These are phyloP conservation scores for Phalacrocorax pelagicus DNA, from an alignment of 2,113 vertebrate species.

Conservation along the genomic window DNA sequence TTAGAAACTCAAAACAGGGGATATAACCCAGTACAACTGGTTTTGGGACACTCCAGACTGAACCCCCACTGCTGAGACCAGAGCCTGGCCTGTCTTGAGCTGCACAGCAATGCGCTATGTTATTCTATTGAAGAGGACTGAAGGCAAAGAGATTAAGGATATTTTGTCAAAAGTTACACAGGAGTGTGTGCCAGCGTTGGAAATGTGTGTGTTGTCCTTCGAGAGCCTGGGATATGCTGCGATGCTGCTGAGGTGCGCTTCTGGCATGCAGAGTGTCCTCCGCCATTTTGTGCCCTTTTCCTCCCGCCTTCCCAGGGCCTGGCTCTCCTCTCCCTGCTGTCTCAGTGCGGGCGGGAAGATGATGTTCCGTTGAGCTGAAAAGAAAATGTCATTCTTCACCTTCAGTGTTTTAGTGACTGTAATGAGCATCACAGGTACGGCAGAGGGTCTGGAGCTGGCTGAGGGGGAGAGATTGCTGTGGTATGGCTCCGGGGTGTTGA, in stretches of 20 bases:
- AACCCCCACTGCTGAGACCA: neutral
- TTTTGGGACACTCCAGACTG: neutral
- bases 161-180: neutral
- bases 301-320: neutral
- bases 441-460: neutral
- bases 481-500: neutral
- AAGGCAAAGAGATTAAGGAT: neutral
- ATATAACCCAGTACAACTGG: neutral
- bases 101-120: accelerated
- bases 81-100: neutral
- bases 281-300: accelerated
- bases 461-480: neutral
- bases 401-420: neutral
- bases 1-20: neutral
- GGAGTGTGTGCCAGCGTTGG: neutral
- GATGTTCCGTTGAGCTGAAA: neutral
- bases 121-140: neutral
- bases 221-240: neutral
- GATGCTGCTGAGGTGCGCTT: accelerated
- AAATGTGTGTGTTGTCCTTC: neutral
- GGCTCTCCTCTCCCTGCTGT: neutral
- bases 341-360: neutral
- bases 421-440: neutral
- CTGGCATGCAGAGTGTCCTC: neutral
- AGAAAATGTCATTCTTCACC: neutral